Conservation (phyloP, 1,140 invertebrate species). For the Mactra quadrangularis region DNA sequence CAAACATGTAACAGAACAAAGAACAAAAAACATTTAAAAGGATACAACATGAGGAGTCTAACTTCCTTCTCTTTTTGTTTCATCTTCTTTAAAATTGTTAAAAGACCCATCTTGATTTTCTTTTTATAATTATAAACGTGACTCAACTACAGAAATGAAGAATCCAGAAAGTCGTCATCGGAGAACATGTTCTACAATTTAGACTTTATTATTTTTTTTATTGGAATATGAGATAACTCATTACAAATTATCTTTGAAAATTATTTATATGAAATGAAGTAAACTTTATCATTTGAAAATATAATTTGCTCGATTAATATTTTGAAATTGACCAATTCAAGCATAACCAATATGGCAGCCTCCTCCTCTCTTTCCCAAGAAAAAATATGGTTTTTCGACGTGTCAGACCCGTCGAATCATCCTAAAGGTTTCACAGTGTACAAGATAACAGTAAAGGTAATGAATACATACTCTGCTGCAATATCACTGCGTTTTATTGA, state of each 20-base stretch:
- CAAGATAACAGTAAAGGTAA: slow-evolving; percentile 91
- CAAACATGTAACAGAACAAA: too few species aligned
- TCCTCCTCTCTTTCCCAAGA: slow-evolving; percentile 62
- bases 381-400: slow-evolving; percentile 88
- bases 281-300: background rate
- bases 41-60: slow-evolving; percentile 96
- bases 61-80: slow-evolving; percentile 99
- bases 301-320: background rate
- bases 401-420: slow-evolving; percentile 90
- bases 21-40: slow-evolving; percentile 58
- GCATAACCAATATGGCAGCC: slow-evolving; percentile 15
- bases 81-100: slow-evolving; percentile 98
- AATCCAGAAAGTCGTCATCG: too few species aligned
- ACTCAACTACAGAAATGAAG: too few species aligned
- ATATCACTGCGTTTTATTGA: background rate
- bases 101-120: slow-evolving; percentile 92
- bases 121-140: too few species aligned
- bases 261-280: background rate
- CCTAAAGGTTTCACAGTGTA: slow-evolving; percentile 93
- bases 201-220: too few species aligned
- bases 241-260: background rate
- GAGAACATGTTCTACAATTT: too few species aligned
- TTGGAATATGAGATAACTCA: too few species aligned
- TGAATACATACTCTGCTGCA: background rate
- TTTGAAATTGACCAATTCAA: too few species aligned